These are phyloP conservation scores for Mimachlamys varia DNA, from an alignment of 2,888 invertebrate species.

Conservation along the genomic window DNA sequence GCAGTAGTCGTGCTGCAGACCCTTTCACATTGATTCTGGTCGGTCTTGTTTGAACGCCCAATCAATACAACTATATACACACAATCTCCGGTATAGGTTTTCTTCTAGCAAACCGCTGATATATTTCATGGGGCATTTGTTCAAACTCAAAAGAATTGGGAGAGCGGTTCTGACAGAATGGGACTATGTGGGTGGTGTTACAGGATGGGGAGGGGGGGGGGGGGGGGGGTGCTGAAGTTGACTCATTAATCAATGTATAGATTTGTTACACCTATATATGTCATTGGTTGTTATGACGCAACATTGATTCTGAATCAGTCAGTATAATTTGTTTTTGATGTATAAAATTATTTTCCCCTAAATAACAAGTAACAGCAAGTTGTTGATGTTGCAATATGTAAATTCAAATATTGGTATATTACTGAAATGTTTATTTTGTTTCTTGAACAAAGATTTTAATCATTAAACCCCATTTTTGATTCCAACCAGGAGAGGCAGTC, in stretches of 20 bases:
- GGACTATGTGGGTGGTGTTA: not conserved
- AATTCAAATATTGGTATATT: too few relatives aligned
- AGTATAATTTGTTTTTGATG: not conserved
- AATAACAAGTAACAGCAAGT: too few relatives aligned
- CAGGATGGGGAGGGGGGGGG: not conserved
- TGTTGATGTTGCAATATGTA: too few relatives aligned
- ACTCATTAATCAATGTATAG: not conserved
- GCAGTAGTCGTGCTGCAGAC: not conserved
- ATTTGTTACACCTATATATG: not conserved
- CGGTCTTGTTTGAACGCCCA: conserved; percentile 3
- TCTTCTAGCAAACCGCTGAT: not conserved
- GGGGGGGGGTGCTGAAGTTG: not conserved
- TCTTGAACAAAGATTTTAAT: too few relatives aligned
- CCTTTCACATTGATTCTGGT: not conserved
- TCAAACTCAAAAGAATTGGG: conserved; percentile 24
- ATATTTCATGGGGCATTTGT: conserved; percentile 25
- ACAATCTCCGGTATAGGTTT: not conserved
- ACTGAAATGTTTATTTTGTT: too few relatives aligned
- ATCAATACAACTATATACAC: conserved; percentile 17
- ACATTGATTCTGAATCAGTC: conserved; percentile 1
- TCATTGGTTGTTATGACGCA: not conserved
- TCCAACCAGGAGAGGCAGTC: too few relatives aligned
- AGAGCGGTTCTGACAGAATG: not conserved
- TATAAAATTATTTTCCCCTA: too few relatives aligned
- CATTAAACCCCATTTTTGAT: too few relatives aligned